Base-by-base conservation (phyloP, 2,113 vertebrate species). In the Ceyx melanurus region DNA sequence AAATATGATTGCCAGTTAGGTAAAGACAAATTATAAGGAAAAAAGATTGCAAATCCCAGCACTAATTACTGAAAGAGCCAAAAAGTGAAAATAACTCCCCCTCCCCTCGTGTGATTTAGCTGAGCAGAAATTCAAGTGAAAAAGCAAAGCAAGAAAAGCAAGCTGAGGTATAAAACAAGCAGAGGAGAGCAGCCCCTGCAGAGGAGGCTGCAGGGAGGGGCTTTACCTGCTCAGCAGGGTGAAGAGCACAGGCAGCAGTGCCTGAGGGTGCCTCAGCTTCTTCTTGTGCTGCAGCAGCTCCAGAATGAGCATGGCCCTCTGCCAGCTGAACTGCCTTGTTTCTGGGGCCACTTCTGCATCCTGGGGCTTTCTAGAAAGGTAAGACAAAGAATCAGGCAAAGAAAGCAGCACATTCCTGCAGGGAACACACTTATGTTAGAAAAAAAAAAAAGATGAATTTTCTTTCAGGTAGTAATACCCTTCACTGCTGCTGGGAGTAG, bases 251-350 rank as follows among this genome's bases (percentile, higher is more conserved):
- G 99, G 98, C 10, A 99, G 98, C 97, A 99, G 28, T 1, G 82
- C 81, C 94, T 99, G 98, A 0, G 98, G 97, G 35, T 86, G 97
- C 92, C 94, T 98, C 31, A 99, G 97, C 82, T 99, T 99, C 97
- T 99, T 99, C 97, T 99, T 99, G 94, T 99, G 98, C 91, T 99
- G 99, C 76, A 99, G 97, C 58, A 99, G 96, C 94, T 99, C 99
- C 92, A 99, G 97, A 95, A 99, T 98, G 67, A 99, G 97, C 4
- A 98, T 99, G 73, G 98, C 98, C 61, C 99, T 98, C 78, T 96
- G 97, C 99, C 99, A 99, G 61, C 97, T 96, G 74, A 98, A 97
- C 6, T 87, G 86, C 81, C 76, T 97, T n/a, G 93, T 81, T 75
- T 97, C 98, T 42, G 96, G 93, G 37, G 71, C 71, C 10, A 46